phyloP scores from a whole-genome alignment of 2,888 invertebrate genomes.

The Teleiodes luculella region DNA sequence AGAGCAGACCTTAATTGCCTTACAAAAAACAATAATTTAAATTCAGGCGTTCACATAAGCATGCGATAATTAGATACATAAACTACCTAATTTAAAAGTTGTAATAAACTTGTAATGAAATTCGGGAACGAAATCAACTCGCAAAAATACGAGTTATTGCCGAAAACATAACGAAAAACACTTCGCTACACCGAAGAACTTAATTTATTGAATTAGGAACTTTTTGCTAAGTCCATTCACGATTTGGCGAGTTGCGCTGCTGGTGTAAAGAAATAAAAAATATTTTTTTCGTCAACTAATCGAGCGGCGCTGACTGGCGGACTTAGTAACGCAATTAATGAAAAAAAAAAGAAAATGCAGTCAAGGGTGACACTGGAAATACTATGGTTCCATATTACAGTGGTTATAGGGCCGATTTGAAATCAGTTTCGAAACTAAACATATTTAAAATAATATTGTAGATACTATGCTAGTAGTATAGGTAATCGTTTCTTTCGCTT shows the following conservation, averaged over 20 bases:
- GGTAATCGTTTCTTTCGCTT: too few species aligned
- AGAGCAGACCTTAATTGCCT: too few species aligned
- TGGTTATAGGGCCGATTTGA: too few species aligned
- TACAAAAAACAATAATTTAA: too few species aligned
- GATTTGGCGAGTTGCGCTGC: constrained; percentile 1
- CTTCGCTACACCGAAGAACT: neutral
- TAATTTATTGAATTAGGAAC: constrained; percentile 14
- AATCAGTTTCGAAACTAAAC: too few species aligned
- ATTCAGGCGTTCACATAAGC: too few species aligned
- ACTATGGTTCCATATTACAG: too few species aligned
- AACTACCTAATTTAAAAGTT: too few species aligned
- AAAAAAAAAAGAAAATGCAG: too few species aligned
- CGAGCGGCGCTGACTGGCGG: neutral
- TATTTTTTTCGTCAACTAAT: constrained; percentile 7
- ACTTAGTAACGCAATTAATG: constrained; percentile 1
- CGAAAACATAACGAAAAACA: neutral
- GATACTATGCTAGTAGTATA: too few species aligned
- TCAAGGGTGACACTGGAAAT: neutral
- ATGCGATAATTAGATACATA: too few species aligned
- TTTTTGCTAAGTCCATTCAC: constrained; percentile 13
- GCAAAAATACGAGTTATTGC: neutral
- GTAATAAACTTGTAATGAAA: neutral
- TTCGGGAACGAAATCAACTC: neutral
- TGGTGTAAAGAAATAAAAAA: neutral
- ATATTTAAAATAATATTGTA: too few species aligned